phyloP scores from a whole-genome alignment of 2,797 vertebrate genomes.

The Psittacula derbiana region DNA sequence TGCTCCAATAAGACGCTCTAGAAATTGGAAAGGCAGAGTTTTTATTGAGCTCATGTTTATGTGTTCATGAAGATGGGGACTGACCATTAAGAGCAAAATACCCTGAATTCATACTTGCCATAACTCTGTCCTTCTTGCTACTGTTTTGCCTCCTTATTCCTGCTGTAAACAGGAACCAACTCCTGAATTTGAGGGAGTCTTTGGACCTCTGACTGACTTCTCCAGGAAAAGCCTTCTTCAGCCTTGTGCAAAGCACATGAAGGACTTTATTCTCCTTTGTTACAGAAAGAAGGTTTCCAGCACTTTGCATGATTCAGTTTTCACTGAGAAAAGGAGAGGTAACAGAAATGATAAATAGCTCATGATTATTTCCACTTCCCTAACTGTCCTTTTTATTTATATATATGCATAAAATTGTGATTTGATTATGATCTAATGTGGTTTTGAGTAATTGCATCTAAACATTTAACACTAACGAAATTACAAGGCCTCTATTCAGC shows the following conservation, averaged over 20 bases:
- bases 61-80: neutral
- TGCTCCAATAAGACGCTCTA: neutral
- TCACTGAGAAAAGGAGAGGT: neutral
- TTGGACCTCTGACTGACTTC: neutral
- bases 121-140: neutral
- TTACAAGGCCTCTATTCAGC: neutral
- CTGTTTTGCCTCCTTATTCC: neutral
- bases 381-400: neutral
- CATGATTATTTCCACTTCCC: neutral
- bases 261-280: neutral
- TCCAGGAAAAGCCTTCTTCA: neutral
- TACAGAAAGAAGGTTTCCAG: neutral
- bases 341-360: neutral
- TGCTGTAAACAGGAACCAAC: neutral
- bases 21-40: neutral
- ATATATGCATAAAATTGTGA: neutral
- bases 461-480: neutral
- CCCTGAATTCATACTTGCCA: neutral
- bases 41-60: neutral
- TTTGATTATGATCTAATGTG: neutral
- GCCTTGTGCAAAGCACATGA: neutral
- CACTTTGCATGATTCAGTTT: neutral
- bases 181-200: neutral
- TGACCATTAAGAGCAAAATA: neutral
- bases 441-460: conserved; percentile 1